Base-by-base conservation (phyloP, 2,113 vertebrate genomes). In the Tychaedon coryphoeus region DNA sequence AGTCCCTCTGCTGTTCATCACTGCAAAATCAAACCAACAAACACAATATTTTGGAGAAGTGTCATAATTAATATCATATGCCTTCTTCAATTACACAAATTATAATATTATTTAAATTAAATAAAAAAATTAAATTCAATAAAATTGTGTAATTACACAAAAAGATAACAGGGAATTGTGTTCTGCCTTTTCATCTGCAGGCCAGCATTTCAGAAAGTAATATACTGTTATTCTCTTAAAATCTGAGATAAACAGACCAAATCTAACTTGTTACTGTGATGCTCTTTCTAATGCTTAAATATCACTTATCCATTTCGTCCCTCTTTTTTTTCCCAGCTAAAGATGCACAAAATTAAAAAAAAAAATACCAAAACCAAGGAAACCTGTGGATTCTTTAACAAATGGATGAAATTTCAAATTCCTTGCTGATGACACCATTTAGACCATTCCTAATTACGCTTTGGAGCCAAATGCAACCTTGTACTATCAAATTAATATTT, bases 1-100 rank as follows among this genome's bases (percentile, higher is more conserved):
- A 99, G 97, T 99, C 99, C 96, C 99, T 99, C 88, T 99, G 99
- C 65, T 99, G 99, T 94, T 99, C 99, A 96, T 99, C 99, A 93
- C 99, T 99, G 97, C 93, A 96, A 97, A 98, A 97, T 95, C 34
- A 96, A 97, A 97, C 77, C 38, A 96, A 91, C 56, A 94, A 80
- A 96, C 82, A 95, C 48, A 95, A 6, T 88, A 65, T 65, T 66
- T 79, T 43, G 74, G 34, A 94, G 73, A 84, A 48, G 29, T 31
- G 22, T n/a, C 26, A 9, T 50, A 69, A 88, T 20, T 75, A 16
- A 33, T 25, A 86, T 8, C 31, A 36, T 10, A 64, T 18, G 38
- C 24, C n/a, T 83, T 79, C 36, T 65, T 93, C 72, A 86, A 4
- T 81, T 38, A 66, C 48, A 91, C 2, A 80, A 61, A 78, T 31